A percentile compares a stretch with the other conserved stretches of the same genome.
These are phyloP conservation scores for Slavum lentiscoides DNA, from an alignment of 2,888 invertebrate genomes.

Conservation along the genomic window DNA sequence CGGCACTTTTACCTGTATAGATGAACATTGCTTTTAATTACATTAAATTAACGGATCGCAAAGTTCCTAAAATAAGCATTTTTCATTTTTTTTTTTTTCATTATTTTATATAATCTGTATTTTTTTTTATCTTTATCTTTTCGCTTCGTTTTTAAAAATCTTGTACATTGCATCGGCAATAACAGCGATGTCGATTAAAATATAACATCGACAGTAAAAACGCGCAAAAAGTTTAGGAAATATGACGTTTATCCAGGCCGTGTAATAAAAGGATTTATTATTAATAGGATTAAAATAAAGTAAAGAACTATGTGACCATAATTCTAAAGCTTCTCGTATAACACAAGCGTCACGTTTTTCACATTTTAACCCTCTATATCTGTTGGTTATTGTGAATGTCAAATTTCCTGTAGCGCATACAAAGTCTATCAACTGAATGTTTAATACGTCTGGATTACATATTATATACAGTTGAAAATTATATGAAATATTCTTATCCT, in stretches of 20 bases:
- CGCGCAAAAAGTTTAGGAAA: too few species aligned
- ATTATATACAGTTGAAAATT: background rate
- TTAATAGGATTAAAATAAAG: constrained; percentile 27
- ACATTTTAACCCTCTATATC: constrained; percentile 16
- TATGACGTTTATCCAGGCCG: background rate
- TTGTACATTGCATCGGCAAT: background rate
- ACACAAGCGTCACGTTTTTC: constrained; percentile 36
- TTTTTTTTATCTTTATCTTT: too few species aligned
- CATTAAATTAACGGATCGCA: too few species aligned
- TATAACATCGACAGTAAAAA: background rate
- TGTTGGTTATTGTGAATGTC: background rate
- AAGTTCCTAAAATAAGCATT: too few species aligned
- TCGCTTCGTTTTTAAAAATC: background rate
- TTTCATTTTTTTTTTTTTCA: too few species aligned
- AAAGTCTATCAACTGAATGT: background rate
- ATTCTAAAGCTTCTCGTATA: constrained; percentile 7
- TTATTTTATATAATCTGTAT: too few species aligned
- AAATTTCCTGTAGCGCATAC: constrained; percentile 23
- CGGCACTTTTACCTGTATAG: background rate
- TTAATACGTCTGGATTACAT: constrained; percentile 4
- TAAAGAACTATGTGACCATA: constrained; percentile 1
- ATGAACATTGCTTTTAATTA: too few species aligned
- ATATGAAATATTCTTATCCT: background rate
- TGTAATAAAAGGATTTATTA: background rate
- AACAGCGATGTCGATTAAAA: background rate